Base-by-base conservation (phyloP, 92 coral and sea anemone species). In the Plumapathes pennacea region DNA sequence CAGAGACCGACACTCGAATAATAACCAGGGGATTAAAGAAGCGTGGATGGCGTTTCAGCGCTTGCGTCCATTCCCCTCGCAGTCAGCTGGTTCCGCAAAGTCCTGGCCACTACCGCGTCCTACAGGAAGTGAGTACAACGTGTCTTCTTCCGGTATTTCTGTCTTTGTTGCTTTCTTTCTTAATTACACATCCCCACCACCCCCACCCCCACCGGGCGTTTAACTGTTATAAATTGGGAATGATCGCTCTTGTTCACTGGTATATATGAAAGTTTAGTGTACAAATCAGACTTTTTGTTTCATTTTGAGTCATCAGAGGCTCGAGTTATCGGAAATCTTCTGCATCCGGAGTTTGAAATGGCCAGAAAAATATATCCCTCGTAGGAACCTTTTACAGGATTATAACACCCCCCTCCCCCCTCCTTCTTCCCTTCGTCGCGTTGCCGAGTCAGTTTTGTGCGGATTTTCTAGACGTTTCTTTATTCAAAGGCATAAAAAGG, bases 11-110 rank as follows among this genome's bases (percentile, higher is more conserved):
- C n/a, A n/a, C n/a, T n/a, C n/a, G n/a, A n/a, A n/a, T n/a, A n/a
- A n/a, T n/a, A n/a, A n/a, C n/a, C n/a, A n/a, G n/a, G n/a, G n/a
- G n/a, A n/a, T n/a, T n/a, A n/a, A n/a, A 47, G 71, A 40, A 13
- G 86, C 83, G 30, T 87, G 96, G 96, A 87, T 87, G 96, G 64
- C 96, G 29, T 87, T 87, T 38, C 96, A 87, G 63, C 64, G 72
- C 42, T 60, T 54, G 65, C 89, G 90, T 33, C 53, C 78, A 27
- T 38, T 30, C 17, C 46, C 60, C 33, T 53, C 84, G 32, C 80
- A 32, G 11, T 64, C 78, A 2, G 54, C 54, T 5, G 51, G 47
- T 23, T 60, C 57, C n/a, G 77, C 95, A 12, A 72, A 62, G 77
- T 77, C 82, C 50, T 87, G 95, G 95, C 95, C 89, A 14, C 83